Conservation (phyloP, 2,797 vertebrate genomes). For the Arremon brunneinucha region DNA sequence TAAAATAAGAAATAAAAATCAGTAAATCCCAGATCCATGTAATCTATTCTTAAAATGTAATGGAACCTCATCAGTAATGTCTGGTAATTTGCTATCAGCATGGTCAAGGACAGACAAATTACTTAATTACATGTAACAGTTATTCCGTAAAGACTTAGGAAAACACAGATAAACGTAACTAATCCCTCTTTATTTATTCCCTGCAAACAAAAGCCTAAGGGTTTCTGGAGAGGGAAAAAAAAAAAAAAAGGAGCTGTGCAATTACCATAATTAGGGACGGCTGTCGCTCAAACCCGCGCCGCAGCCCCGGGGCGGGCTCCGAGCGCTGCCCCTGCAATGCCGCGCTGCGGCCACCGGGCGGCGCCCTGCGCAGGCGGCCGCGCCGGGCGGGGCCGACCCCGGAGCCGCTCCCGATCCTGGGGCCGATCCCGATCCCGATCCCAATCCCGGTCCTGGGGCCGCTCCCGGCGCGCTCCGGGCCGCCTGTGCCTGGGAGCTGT, state of each 20-base stretch:
- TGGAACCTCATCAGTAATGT: conserved; percentile 9
- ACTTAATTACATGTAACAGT: conserved; percentile 50
- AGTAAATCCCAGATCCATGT: conserved; percentile 9
- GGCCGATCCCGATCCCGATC: background rate
- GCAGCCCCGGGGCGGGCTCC: background rate
- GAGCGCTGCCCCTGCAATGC: background rate
- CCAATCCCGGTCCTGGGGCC: background rate
- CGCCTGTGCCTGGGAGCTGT: no score
- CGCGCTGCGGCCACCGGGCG: background rate
- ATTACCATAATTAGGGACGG: conserved; percentile 51
- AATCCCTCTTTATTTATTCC: conserved; percentile 66
- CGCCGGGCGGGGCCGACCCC: no score
- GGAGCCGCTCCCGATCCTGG: no score
- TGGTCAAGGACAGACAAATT: conserved; percentile 49
- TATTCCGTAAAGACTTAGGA: conserved; percentile 46
- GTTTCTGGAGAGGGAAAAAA: background rate
- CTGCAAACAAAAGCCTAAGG: conserved; percentile 47
- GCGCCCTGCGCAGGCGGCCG: background rate
- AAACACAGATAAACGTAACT: conserved; percentile 64
- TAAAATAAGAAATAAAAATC: background rate
- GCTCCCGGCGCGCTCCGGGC: no score
- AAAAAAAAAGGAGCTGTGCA: background rate
- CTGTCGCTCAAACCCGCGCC: background rate
- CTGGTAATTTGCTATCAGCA: conserved; percentile 41
- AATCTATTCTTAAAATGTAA: conserved; percentile 35